Evolutionary conservation across 2,113 vertebrate genomes (phyloP).

Genomic region (Prionailurus bengalensis): DNA sequence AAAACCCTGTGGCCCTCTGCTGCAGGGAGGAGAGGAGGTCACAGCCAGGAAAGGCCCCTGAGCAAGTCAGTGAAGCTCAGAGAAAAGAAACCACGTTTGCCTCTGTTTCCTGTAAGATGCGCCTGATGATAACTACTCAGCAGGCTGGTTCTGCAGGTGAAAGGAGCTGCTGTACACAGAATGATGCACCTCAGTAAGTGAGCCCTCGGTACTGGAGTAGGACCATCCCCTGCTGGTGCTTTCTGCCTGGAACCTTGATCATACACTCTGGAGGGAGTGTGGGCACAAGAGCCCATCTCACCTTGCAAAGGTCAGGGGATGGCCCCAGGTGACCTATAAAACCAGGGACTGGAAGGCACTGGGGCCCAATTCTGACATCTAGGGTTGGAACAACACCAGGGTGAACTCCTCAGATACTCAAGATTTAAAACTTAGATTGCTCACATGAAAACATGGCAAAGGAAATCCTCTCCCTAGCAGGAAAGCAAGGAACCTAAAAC

Average conservation of each 20-base stretch:
- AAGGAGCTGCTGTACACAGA: background rate
- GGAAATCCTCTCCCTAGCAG: background rate
- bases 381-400: background rate
- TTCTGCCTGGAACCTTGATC: background rate
- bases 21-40: background rate
- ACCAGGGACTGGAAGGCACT: background rate
- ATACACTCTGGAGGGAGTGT: background rate
- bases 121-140: background rate
- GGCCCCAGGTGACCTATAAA: background rate
- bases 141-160: background rate
- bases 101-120: background rate
- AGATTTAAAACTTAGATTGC: background rate
- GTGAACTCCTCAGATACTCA: background rate
- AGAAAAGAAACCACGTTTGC: background rate
- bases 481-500: background rate
- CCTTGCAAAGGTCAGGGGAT: background rate
- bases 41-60: background rate
- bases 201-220: background rate
- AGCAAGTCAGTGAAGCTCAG: background rate
- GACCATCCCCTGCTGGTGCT: no score
- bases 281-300: background rate
- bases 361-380: background rate
- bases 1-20: background rate
- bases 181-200: rapidly evolving
- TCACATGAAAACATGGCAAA: background rate